Evolutionary conservation across 2,888 invertebrate species (phyloP).

Genomic region (Stenichneumon culpator): DNA sequence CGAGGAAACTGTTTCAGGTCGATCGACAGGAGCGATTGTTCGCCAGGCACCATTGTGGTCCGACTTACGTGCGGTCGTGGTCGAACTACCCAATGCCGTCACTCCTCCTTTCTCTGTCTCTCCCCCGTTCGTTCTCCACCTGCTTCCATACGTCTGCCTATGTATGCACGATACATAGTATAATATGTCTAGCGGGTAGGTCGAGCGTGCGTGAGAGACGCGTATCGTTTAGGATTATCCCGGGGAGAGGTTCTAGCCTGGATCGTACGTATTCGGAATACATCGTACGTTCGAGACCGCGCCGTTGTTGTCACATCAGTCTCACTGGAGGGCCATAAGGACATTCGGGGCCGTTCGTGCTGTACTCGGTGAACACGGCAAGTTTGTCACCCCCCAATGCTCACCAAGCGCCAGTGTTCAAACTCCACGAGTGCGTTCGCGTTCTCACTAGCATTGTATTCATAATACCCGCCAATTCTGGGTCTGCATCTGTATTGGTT

Average conservation of each 20-base stretch:
- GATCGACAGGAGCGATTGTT: conserved; percentile 62
- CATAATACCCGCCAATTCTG: background rate
- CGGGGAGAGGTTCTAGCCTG: background rate
- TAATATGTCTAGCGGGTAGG: conserved; percentile 19
- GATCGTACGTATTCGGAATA: conserved; percentile 36
- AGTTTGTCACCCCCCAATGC: conserved; percentile 20
- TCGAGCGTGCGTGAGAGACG: conserved; percentile 25
- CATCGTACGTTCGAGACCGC: conserved; percentile 24
- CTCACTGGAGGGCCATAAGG: background rate
- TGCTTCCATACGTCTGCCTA: conserved; percentile 11
- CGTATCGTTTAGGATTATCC: conserved; percentile 36
- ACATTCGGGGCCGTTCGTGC: background rate
- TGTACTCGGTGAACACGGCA: background rate
- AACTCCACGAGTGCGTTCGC: background rate
- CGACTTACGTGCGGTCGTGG: conserved; percentile 59
- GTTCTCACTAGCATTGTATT: background rate
- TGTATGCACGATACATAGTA: conserved; percentile 3
- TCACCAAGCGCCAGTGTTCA: conserved; percentile 16
- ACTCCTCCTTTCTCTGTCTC: background rate
- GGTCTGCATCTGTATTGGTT: background rate
- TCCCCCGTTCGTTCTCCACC: background rate
- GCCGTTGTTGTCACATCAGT: conserved; percentile 11
- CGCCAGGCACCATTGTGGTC: conserved; percentile 61
- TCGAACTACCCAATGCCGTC: conserved; percentile 27
- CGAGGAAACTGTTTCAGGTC: conserved; percentile 63